Evolutionary conservation across 2,113 vertebrate genomes (phyloP).

Genomic region (Petroica traversi): DNA sequence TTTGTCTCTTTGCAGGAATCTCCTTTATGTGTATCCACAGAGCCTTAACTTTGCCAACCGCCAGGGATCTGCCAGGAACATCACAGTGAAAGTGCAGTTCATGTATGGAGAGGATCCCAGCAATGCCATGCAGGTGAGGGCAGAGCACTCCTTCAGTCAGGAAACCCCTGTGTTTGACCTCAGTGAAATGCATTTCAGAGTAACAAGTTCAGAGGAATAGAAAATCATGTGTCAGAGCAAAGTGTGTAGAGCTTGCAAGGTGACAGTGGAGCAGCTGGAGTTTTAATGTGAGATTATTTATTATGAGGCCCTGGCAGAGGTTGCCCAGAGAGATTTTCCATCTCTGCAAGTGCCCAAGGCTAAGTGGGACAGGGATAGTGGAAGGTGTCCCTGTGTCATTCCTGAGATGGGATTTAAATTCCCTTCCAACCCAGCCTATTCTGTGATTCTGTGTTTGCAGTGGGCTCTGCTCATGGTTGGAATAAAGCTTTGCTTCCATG

Average conservation of each 20-base stretch:
- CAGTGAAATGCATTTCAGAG: neutral
- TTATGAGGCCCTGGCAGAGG: neutral
- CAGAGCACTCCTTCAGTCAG: neutral
- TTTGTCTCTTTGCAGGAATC: conserved; percentile 82
- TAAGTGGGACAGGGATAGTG: neutral
- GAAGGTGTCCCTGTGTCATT: neutral
- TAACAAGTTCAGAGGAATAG: neutral
- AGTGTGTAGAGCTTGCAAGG: neutral
- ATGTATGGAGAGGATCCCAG: conserved; percentile 96
- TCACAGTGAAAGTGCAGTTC: conserved; percentile 99
- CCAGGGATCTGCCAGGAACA: conserved; percentile 96
- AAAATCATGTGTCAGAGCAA: neutral
- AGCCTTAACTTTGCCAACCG: conserved; percentile 99
- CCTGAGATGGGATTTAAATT: neutral
- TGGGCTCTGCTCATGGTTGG: neutral
- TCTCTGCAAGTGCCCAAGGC: neutral
- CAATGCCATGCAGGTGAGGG: conserved; percentile 92
- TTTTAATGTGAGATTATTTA: neutral
- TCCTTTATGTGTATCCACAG: conserved; percentile 95
- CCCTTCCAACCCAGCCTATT: neutral
- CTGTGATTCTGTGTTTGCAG: neutral
- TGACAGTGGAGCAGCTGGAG: neutral
- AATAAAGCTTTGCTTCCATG: neutral
- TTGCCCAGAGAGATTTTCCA: neutral
- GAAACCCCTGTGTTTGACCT: neutral